Conservation (phyloP, 2,888 invertebrate genomes). For the Tetropium fuscum region DNA sequence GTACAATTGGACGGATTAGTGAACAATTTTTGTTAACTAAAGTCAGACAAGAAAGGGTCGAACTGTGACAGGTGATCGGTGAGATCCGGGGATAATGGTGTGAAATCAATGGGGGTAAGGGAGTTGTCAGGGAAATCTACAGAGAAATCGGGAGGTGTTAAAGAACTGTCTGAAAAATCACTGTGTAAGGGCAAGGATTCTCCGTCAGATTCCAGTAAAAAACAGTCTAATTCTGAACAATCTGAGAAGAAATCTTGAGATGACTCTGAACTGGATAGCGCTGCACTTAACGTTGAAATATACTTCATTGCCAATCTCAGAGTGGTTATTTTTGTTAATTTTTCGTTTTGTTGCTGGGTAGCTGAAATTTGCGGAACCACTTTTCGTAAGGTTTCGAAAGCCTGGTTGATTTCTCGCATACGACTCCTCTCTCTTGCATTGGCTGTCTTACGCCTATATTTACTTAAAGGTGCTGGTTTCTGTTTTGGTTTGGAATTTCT, state of each 20-base stretch:
- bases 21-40: slow-evolving; percentile 50
- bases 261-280: slow-evolving; percentile 66
- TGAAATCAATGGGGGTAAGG: slow-evolving; percentile 60
- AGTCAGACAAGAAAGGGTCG: slow-evolving; percentile 60
- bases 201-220: slow-evolving; percentile 71
- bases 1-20: slow-evolving; percentile 23
- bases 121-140: slow-evolving; percentile 62
- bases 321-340: slow-evolving; percentile 77
- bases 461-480: slow-evolving; percentile 71
- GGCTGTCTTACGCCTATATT: slow-evolving; percentile 77
- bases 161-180: slow-evolving; percentile 63
- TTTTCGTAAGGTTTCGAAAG: slow-evolving; percentile 73
- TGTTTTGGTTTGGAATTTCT: slow-evolving; percentile 55
- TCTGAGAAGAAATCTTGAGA: slow-evolving; percentile 46
- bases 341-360: slow-evolving; percentile 66
- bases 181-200: slow-evolving; percentile 61
- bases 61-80: slow-evolving; percentile 59
- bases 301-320: slow-evolving; percentile 76
- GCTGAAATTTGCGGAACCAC: slow-evolving; percentile 68
- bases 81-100: slow-evolving; percentile 60
- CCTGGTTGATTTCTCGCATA: slow-evolving; percentile 78
- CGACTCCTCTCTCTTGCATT: slow-evolving; percentile 75
- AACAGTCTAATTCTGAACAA: slow-evolving; percentile 64
- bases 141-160: slow-evolving; percentile 62
- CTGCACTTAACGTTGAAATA: slow-evolving; percentile 68